Base-by-base conservation (phyloP, 2,888 invertebrate genomes). In the Tipula lateralis region DNA sequence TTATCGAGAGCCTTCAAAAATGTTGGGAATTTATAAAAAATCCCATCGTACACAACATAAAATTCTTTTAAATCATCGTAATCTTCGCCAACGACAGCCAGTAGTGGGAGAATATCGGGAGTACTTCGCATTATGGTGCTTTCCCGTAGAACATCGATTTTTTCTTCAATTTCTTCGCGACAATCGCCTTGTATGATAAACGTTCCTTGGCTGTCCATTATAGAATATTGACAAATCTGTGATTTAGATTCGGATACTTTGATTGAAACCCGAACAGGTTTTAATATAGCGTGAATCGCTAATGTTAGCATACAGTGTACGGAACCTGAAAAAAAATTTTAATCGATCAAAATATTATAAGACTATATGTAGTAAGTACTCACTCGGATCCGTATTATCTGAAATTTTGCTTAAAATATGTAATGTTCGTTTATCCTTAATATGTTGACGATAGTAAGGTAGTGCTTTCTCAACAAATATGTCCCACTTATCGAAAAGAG, bases 1-100 rank as follows among this genome's bases (percentile, higher is more conserved):
- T 84, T 66, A 84, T 85, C 85, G 32, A 85, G 36, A 9, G 85
- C 29, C 84, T 85, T 85, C 29, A 39, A 13, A 80, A 85, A 85
- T 34, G 36, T 83, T 1, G 66, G 36, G 0, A 85, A 2, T 80
- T 84, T 85, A 30, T 85, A 85, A 24, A 84, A 19, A 30, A 84
- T 84, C 2, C 36, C 80, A 39, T 85, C 85, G 29, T 16, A 81
- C 80, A 85, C 30, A 2, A 85, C 85, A n/a, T 85, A 85, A 84
- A 85, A 85, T 24, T 44, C 36, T 44, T 85, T 34, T 9, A 86
- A 81, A n/a, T 66, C 85, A 24, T 84, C 85, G 2, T 85, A 30
- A 80, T 86, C 66, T 16, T 36, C 29, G 29, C 85, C 85, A 32
- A 85, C 81, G 0, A 86, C 85, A 24, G 24, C 66, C 9, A 66